Evolutionary conservation across 2,113 vertebrate species (phyloP), one percentile per base, ranked within the genome.

Genomic region (Mungos mungo): DNA sequence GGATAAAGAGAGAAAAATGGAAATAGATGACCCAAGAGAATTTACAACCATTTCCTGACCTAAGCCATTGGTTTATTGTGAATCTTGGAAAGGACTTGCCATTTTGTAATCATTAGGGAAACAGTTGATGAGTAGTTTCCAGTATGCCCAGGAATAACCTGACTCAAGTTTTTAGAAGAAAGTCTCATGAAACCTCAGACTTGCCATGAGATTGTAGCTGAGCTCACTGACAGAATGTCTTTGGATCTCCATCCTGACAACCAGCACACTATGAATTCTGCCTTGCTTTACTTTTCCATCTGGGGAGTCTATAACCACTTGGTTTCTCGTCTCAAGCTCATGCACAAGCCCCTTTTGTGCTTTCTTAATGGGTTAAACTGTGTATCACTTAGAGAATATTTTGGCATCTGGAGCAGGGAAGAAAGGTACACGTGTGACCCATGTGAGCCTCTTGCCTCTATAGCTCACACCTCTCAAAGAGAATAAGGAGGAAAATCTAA

Each of bases 41-140:
- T 52, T 90, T 84, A 81, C 33, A 88, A 52, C 8, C 16, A 88
- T 95, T 83, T 96, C 66, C 91, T 96, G 80, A 92, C 29, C 31
- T 54, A 74, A 57, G 71, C 14, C 52, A 57, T 31, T 91, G 94
- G 88, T 95, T 96, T 97, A 65, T 31, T 52, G 14, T 84, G 35
- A 94, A 29, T 96, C 60, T 96, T 86, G 25, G 45, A 84, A 96
- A 89, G 65, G 38, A 25, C 4, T 68, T 96, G n/a, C 11, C 38
- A 35, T 85, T 91, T 83, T 95, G 15, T 71, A 72, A 68, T 88
- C 72, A 19, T 81, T 81, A 66, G 52, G 71, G 57, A 93, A 93
- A 82, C 65, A 4, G 85, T 63, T 95, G 45, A 50, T 65, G 72
- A 84, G 27, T 21, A 68, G 57, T 69, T 90, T 87, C 68, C 52